Base-by-base conservation (phyloP, 2,888 invertebrate species). In the Perizoma flavofasciatum region DNA sequence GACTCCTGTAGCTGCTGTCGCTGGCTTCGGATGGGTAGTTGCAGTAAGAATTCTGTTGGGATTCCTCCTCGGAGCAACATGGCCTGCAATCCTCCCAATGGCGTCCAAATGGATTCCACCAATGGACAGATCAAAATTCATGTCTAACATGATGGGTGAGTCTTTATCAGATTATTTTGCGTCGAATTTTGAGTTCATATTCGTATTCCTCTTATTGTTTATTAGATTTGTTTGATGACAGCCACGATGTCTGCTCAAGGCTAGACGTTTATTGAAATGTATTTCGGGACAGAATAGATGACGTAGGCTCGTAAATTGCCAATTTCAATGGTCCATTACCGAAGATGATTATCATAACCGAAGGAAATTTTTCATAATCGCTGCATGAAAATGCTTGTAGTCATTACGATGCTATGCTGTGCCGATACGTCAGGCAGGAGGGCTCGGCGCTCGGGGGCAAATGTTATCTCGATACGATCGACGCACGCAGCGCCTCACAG, bases 21-120 rank as follows among this genome's bases (percentile, higher is more conserved):
- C 94, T 41, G 95, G 95, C 66, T 95, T 95, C 78, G 92, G 94
- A 41, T 93, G 95, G 67, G 91, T 97, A 32, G 94, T 97, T 49
- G 92, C 95, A 8, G 89, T 96, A 6, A 93, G 98, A 61, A 94
- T 96, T 5, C 70, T 96, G 5, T 93, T 97, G 34, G 97, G 97
- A 52, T 94, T 97, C 74, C 93, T 96, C 81, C 93, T 97, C 85
- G 96, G 97, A 51, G 97, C 96, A 9, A 97, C 97, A 6, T 98
- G 98, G 96, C 98, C 98, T 0, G 97, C 98, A 5, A 97, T 98
- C 77, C 96, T 97, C 61, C 96, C 97, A 5, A 95, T 99, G 94
- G 97, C 97, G 43, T 97, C 98, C 6, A 95, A 96, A 66, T 99
- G 98, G 98, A 97, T 98, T 61, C 98, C 98, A 6, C 98, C 98